These are phyloP conservation scores for Neomonachus schauinslandi DNA, from an alignment of 2,113 vertebrate species.

Conservation along the genomic window DNA sequence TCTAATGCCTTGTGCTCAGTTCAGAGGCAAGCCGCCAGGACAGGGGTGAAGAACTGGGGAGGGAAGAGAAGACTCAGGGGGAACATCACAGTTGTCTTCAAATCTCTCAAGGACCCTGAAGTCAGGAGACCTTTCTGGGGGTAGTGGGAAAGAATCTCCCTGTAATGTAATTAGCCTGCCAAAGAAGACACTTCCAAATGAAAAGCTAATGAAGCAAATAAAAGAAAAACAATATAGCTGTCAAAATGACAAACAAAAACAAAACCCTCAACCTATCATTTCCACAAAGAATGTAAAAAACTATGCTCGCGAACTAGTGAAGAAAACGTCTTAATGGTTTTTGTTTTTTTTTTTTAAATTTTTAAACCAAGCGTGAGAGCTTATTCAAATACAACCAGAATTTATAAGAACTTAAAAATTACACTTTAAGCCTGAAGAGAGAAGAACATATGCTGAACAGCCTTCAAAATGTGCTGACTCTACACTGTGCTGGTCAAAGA, in stretches of 20 bases:
- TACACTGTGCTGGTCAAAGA: constrained; percentile 22
- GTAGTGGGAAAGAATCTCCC: not conserved
- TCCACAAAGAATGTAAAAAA: not conserved
- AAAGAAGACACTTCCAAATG: constrained; percentile 31
- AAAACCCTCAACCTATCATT: constrained; percentile 25
- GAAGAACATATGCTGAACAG: constrained; percentile 62
- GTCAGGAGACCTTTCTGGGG: constrained; percentile 69
- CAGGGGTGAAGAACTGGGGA: not conserved
- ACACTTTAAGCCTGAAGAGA: constrained; percentile 35
- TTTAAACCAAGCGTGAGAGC: constrained; percentile 2
- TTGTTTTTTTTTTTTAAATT: not conserved
- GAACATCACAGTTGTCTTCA: not conserved
- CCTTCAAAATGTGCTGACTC: not conserved
- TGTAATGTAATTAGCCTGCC: constrained; percentile 58
- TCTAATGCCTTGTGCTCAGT: not conserved
- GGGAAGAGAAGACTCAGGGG: not conserved
- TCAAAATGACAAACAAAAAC: constrained; percentile 42
- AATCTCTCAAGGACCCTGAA: constrained; percentile 21
- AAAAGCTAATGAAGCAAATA: constrained; percentile 56
- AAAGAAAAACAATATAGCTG: constrained; percentile 53
- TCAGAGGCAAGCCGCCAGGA: not conserved
- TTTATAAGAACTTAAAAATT: constrained; percentile 56
- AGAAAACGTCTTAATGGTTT: not conserved
- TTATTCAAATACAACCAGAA: not conserved
- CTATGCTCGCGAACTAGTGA: not conserved